These are phyloP conservation scores for Machimus atricapillus DNA, from an alignment of 2,888 invertebrate species.

Conservation along the genomic window DNA sequence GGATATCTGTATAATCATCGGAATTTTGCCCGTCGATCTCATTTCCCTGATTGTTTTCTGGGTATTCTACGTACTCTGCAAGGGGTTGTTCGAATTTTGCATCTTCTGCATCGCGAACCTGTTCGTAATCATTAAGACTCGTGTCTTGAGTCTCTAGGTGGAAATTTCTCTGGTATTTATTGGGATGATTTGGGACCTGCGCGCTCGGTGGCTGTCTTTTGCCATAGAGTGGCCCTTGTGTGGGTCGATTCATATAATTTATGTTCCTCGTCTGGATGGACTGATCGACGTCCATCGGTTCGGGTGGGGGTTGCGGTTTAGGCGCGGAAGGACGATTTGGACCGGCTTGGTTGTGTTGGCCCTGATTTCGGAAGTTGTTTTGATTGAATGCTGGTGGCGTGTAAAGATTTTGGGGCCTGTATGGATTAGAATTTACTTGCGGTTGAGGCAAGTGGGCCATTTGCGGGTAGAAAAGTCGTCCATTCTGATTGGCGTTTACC, in stretches of 20 bases:
- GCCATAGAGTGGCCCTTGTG: neutral
- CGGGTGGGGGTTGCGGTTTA: neutral
- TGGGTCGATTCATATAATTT: neutral
- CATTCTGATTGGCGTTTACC: neutral
- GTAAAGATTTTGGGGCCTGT: neutral
- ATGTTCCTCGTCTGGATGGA: neutral
- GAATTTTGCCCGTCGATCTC: too few relatives aligned
- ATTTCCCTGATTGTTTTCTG: too few relatives aligned
- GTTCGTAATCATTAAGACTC: too few relatives aligned
- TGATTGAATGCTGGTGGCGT: neutral
- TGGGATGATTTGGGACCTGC: neutral
- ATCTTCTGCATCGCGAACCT: too few relatives aligned
- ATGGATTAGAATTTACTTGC: neutral
- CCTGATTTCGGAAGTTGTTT: neutral
- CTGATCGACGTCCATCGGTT: neutral
- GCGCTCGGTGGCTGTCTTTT: neutral
- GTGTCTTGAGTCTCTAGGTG: too few relatives aligned
- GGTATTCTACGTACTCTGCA: too few relatives aligned
- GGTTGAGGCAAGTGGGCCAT: neutral
- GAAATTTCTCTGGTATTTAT: too few relatives aligned
- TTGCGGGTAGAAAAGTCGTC: neutral
- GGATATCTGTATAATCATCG: too few relatives aligned
- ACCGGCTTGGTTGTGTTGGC: neutral
- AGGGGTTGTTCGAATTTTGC: too few relatives aligned
- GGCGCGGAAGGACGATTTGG: neutral